phyloP scores from a whole-genome alignment of 2,797 vertebrate species.

The Sebastes baramenuke region DNA sequence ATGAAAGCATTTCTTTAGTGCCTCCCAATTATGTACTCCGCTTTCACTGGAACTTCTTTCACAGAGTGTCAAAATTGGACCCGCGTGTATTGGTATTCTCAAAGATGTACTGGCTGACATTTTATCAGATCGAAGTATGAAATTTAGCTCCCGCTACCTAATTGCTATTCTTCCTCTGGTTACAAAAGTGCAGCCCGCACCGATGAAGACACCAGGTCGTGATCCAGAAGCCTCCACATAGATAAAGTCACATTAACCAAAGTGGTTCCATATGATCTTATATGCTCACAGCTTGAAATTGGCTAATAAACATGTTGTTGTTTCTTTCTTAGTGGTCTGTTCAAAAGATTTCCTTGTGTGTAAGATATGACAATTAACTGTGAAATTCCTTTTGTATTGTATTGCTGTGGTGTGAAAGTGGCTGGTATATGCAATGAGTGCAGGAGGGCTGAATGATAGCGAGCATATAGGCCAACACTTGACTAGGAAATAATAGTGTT shows the following conservation, averaged over 20 bases:
- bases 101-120: constrained; percentile 27
- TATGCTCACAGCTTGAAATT: not conserved
- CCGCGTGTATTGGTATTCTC: constrained; percentile 5
- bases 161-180: constrained; percentile 16
- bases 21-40: not conserved
- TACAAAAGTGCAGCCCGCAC: not conserved
- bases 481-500: not conserved
- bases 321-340: not conserved
- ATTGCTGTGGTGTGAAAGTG: not conserved
- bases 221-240: not conserved
- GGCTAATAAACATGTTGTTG: not conserved
- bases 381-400: not conserved
- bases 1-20: not conserved
- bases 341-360: not conserved
- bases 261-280: not conserved
- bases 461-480: not conserved
- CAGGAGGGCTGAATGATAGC: not conserved
- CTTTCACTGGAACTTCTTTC: not conserved
- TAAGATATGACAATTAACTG: not conserved
- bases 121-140: constrained; percentile 23
- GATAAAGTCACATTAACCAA: not conserved
- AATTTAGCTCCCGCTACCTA: constrained; percentile 12
- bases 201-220: not conserved
- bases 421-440: not conserved
- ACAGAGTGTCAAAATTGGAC: constrained; percentile 4